A percentile compares a stretch with the other conserved stretches of the same genome.
Evolutionary conservation across 2,888 invertebrate species (phyloP).

Genomic region (Hirtodrosophila alboralis): DNA sequence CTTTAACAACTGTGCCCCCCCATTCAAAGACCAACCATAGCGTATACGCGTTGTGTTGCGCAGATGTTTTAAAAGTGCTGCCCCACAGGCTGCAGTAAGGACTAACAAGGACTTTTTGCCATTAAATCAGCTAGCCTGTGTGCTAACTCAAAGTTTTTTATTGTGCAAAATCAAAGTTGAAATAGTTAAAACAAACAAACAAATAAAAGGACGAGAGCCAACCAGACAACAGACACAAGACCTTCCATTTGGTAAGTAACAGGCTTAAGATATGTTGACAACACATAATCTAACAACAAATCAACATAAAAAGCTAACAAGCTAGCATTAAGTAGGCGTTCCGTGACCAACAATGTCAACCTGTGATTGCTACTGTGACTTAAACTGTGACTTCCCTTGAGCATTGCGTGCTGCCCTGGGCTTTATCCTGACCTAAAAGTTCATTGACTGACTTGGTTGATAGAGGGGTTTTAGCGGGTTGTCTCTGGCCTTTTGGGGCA

Average conservation of each 20-base stretch:
- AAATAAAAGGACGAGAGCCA: conserved; percentile 4
- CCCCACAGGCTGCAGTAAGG: conserved; percentile 28
- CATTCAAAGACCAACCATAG: not conserved
- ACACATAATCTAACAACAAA: conserved; percentile 15
- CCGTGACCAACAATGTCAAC: conserved; percentile 7
- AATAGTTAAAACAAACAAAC: not conserved
- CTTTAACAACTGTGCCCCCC: conserved; percentile 1
- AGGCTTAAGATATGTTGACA: conserved; percentile 1
- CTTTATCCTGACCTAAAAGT: conserved; percentile 65
- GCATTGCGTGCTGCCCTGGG: conserved; percentile 58
- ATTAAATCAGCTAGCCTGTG: conserved; percentile 33
- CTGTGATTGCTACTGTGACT: conserved; percentile 8
- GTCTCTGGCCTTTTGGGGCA: conserved; percentile 43
- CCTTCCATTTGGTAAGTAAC: conserved; percentile 50
- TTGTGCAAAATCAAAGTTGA: conserved; percentile 55
- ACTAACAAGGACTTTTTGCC: conserved; percentile 59
- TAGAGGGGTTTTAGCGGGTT: too few species aligned
- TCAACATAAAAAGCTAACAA: conserved; percentile 8
- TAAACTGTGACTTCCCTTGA: conserved; percentile 21
- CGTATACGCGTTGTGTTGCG: conserved; percentile 20
- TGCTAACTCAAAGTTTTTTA: conserved; percentile 62
- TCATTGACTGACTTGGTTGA: conserved; percentile 59
- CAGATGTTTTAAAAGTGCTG: conserved; percentile 65
- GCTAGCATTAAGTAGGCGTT: conserved; percentile 25
- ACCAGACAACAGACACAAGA: conserved; percentile 12